Base-by-base conservation (phyloP, 1,140 invertebrate genomes). In the Drosophila kurseongensis region DNA sequence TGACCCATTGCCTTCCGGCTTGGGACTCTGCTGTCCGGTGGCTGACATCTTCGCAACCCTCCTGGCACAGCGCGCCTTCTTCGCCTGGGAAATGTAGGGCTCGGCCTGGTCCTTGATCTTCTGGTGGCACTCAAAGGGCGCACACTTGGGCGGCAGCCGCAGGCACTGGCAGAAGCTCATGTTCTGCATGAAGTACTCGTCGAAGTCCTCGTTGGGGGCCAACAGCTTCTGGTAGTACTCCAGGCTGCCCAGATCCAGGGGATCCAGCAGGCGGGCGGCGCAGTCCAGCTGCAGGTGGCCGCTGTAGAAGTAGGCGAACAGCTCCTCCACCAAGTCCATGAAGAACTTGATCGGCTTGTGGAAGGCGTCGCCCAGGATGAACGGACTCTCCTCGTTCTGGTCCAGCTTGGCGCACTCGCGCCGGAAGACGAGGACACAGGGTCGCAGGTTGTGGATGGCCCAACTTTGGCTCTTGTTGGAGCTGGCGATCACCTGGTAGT, bases 341-440 rank as follows among this genome's bases (percentile, higher is more conserved):
- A 79, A 91, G 61, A 86, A 91, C 29, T 58, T 38, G 29, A 91
- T 77, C 1, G 90, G 90, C 47, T 91, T 90, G 56, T 91, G 90
- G 4, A 83, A 89, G 0, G 68, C 38, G 16, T 91, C 90, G 27
- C 90, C 90, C 32, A 52, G 1, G 1, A 89, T 65, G 4, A 91
- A 71, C 0, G 78, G 52, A 0, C 61, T 69, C 16, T 80, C 56
- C 2, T 52, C 27, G 0, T 23, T 40, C 36, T 69, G 8, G 35
- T 91, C 32, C 51, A 91, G 9, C 5, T 57, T 45, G 0, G 10
- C 9, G 36, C 58, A 76, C 18, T 75, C 61, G 0, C 60, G 55
- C 0, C 81, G 74, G 27, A 91, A 85, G 12, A 23, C 1, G 13
- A 89, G 16, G 1, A 78, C 58, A 69, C 50, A 58, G 12, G 50